Evolutionary conservation across 2,888 invertebrate species (phyloP).

Genomic region (Epinotia brunnichana): DNA sequence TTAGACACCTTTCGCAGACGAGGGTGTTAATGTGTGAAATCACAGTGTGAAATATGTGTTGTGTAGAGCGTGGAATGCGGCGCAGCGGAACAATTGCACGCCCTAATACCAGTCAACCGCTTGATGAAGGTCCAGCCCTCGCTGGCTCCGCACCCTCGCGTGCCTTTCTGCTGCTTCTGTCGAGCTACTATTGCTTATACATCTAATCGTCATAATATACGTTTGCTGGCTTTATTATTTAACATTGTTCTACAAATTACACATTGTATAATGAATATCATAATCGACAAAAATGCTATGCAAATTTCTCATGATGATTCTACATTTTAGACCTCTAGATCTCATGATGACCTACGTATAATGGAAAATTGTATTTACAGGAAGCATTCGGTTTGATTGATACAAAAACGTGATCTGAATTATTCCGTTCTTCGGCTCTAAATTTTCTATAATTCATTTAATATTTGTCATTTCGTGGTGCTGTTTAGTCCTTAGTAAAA

Average conservation of each 20-base stretch:
- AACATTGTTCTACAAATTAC: background rate
- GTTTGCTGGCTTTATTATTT: background rate
- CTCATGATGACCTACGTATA: no score
- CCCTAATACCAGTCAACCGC: slow-evolving; percentile 82
- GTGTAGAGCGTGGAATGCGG: slow-evolving; percentile 73
- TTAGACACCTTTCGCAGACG: slow-evolving; percentile 55
- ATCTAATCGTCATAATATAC: background rate
- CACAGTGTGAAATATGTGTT: slow-evolving; percentile 76
- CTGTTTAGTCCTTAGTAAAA: no score
- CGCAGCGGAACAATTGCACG: slow-evolving; percentile 77
- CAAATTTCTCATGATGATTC: background rate
- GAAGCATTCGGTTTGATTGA: background rate
- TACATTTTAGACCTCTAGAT: background rate
- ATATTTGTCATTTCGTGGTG: no score
- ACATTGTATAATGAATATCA: background rate
- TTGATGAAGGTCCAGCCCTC: slow-evolving; percentile 78
- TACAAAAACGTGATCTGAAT: background rate
- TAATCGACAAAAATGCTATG: background rate
- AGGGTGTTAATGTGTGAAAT: slow-evolving; percentile 78
- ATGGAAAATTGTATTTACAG: background rate
- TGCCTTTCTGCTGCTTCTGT: slow-evolving; percentile 56
- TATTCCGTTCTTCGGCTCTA: no score
- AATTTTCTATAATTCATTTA: no score
- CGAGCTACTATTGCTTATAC: slow-evolving; percentile 23
- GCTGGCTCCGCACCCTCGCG: slow-evolving; percentile 54